Evolutionary conservation across 2,113 vertebrate genomes (phyloP).

Genomic region (Myotis brandtii): DNA sequence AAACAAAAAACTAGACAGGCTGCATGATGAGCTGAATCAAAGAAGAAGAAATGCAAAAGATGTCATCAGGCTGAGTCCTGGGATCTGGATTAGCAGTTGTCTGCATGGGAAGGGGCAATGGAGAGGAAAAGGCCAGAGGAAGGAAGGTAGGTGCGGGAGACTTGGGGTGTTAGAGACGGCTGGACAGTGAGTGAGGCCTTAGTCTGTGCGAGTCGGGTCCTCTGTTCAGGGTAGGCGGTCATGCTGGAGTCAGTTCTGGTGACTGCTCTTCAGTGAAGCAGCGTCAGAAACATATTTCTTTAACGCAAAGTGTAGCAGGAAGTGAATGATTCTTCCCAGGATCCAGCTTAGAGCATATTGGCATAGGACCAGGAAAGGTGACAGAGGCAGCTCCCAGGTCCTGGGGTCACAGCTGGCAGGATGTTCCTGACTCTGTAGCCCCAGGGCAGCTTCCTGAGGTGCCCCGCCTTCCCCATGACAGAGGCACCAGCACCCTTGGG

Average conservation of each 20-base stretch:
- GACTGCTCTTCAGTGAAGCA: not conserved
- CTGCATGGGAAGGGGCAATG: not conserved
- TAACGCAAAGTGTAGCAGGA: too few species aligned
- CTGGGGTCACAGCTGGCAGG: not conserved
- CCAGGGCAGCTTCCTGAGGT: not conserved
- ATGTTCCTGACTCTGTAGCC: not conserved
- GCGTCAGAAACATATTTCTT: not conserved
- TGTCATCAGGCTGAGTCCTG: not conserved
- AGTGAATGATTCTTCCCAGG: not conserved
- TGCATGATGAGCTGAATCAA: not conserved
- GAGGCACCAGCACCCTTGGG: not conserved
- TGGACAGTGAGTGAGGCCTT: accelerated
- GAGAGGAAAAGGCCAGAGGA: not conserved
- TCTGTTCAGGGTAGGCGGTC: not conserved
- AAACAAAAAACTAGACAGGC: not conserved
- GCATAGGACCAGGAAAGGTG: accelerated
- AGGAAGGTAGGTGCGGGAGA: not conserved
- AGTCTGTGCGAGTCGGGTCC: not conserved
- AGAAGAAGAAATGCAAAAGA: constrained; percentile 7
- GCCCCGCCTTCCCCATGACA: accelerated
- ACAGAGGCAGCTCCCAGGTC: not conserved
- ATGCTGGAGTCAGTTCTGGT: not conserved
- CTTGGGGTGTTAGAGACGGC: not conserved
- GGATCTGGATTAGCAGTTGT: not conserved
- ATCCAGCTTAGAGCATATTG: not conserved